Percentiles rank a stretch among this genome's conserved stretches.
Conservation (phyloP, 2,888 invertebrate species). For the Oxycera nigricornis region DNA sequence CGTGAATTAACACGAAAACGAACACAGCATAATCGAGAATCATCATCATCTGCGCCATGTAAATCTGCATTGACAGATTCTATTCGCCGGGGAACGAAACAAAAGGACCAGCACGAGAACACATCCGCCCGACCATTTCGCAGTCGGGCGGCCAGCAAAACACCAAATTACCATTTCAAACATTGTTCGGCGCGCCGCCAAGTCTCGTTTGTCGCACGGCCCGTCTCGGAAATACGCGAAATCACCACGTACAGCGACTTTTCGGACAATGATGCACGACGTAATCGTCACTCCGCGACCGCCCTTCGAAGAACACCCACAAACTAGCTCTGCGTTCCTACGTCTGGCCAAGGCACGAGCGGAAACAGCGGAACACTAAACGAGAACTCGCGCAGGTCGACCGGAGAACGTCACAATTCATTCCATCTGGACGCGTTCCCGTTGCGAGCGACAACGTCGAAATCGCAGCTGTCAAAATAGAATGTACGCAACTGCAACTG, state of each 20-base stretch:
- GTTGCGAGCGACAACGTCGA: too few species aligned
- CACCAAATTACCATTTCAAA: slow-evolving; percentile 24
- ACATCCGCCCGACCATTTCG: not conserved
- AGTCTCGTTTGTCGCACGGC: not conserved
- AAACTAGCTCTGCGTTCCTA: not conserved
- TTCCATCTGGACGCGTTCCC: too few species aligned
- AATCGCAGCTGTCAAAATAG: too few species aligned
- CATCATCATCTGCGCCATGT: not conserved
- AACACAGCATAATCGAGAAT: not conserved
- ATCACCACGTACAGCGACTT: not conserved
- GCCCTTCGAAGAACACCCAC: slow-evolving; percentile 3
- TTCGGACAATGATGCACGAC: slow-evolving; percentile 27
- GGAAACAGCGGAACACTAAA: not conserved
- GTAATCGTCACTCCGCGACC: slow-evolving; percentile 32
- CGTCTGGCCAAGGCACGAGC: not conserved
- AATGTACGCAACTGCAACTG: too few species aligned
- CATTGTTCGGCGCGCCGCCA: not conserved
- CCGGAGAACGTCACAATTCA: too few species aligned
- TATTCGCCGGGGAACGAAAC: slow-evolving; percentile 12
- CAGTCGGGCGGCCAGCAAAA: not conserved
- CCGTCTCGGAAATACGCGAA: not conserved
- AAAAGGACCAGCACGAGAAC: slow-evolving; percentile 8
- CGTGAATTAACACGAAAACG: too few species aligned
- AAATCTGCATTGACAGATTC: not conserved
- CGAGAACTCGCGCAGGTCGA: not conserved